Evolutionary conservation across 2,113 vertebrate genomes (phyloP).

Genomic region (Odocoileus hemionus): DNA sequence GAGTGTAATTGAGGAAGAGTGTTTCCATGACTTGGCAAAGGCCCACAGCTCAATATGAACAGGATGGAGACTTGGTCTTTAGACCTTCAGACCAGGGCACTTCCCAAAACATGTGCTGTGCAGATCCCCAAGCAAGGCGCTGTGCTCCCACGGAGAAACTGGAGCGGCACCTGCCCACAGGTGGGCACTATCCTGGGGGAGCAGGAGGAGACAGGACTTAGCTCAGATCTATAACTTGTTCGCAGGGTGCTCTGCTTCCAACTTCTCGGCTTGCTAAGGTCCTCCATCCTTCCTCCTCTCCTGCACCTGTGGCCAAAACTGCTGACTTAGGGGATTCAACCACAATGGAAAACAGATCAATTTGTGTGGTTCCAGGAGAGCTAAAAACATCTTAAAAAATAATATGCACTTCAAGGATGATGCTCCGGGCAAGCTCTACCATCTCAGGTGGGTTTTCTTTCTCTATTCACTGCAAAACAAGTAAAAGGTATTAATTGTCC

Average conservation of each 20-base stretch:
- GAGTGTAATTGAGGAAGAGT: neutral
- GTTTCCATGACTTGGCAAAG: neutral
- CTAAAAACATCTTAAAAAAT: constrained; percentile 53
- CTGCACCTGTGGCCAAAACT: constrained; percentile 38
- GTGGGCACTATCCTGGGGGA: neutral
- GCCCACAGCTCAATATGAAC: neutral
- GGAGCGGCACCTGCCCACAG: rapidly evolving
- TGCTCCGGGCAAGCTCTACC: neutral
- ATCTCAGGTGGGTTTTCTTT: constrained; percentile 25
- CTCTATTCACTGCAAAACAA: neutral
- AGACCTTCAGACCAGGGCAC: neutral
- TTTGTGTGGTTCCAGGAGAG: constrained; percentile 48
- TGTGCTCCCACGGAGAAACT: neutral
- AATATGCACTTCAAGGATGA: constrained; percentile 38
- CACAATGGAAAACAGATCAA: constrained; percentile 45
- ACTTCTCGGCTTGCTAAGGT: neutral
- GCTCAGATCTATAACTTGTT: neutral
- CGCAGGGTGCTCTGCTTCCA: neutral
- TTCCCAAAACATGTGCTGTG: neutral
- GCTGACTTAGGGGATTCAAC: neutral
- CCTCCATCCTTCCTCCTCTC: neutral
- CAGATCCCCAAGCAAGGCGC: neutral
- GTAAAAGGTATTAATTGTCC: neutral
- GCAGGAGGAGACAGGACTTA: neutral
- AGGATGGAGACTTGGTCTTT: neutral